Conservation (phyloP, 2,113 vertebrate genomes). For the Arvicanthis niloticus region DNA sequence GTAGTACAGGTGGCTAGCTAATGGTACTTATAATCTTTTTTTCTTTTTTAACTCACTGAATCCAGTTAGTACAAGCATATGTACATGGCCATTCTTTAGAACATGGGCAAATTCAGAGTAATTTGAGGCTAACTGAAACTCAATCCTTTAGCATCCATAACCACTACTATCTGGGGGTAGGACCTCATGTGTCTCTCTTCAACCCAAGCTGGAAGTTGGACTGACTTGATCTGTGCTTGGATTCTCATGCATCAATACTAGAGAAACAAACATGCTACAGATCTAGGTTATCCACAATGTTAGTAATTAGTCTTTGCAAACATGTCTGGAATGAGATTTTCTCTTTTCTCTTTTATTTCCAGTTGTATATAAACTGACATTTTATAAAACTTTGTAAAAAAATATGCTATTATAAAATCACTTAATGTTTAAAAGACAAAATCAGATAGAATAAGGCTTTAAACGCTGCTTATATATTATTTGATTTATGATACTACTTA, state of each 20-base stretch:
- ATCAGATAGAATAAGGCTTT: neutral
- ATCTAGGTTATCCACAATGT: neutral
- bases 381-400: slow-evolving; percentile 33
- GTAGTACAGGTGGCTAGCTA: neutral
- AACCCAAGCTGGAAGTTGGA: neutral
- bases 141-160: neutral
- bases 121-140: neutral
- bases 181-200: neutral
- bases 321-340: neutral
- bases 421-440: slow-evolving; percentile 61
- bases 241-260: neutral
- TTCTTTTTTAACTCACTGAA: neutral
- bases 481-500: slow-evolving; percentile 70
- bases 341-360: neutral
- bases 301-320: neutral
- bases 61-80: too few species aligned
- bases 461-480: slow-evolving; percentile 63
- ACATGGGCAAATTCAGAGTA: neutral
- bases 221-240: neutral
- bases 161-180: too few species aligned
- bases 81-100: neutral
- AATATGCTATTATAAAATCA: slow-evolving; percentile 28
- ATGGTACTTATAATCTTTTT: neutral
- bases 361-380: neutral
- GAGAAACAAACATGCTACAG: neutral